These are phyloP conservation scores for Pseudotriccus pelzelni DNA, from an alignment of 2,797 vertebrate genomes.

Conservation along the genomic window DNA sequence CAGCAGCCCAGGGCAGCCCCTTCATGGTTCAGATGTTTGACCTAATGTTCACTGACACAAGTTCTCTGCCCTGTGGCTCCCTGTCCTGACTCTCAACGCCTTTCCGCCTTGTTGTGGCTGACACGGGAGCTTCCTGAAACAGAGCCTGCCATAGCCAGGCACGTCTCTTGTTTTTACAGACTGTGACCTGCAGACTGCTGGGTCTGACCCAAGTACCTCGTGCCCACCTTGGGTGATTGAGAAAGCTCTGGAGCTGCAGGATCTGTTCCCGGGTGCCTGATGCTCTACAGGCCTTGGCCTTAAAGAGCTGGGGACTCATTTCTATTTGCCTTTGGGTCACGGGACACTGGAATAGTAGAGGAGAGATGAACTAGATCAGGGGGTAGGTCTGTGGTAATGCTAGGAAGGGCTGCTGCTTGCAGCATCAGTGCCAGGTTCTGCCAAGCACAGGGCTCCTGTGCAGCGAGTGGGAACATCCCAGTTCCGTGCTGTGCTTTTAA, in stretches of 20 bases:
- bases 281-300: not conserved
- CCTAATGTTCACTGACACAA: not conserved
- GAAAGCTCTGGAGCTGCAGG: not conserved
- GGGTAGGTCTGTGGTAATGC: not conserved
- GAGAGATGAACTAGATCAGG: not conserved
- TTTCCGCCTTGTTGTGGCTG: not conserved
- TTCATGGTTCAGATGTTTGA: not conserved
- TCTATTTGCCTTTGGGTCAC: not conserved
- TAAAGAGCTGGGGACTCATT: not conserved
- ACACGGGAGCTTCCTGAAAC: not conserved
- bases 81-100: not conserved
- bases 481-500: constrained; percentile 38
- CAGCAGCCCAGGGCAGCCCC: not conserved
- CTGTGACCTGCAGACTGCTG: not conserved
- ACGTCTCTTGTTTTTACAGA: not conserved
- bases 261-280: not conserved
- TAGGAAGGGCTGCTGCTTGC: not conserved
- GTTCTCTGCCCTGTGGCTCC: not conserved
- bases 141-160: not conserved
- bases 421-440: not conserved
- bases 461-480: not conserved
- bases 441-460: not conserved
- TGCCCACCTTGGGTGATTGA: not conserved
- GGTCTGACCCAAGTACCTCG: not conserved
- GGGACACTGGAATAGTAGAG: not conserved